Evolutionary conservation across 2,797 vertebrate species (phyloP).

Genomic region (Enteromius argenteus): DNA sequence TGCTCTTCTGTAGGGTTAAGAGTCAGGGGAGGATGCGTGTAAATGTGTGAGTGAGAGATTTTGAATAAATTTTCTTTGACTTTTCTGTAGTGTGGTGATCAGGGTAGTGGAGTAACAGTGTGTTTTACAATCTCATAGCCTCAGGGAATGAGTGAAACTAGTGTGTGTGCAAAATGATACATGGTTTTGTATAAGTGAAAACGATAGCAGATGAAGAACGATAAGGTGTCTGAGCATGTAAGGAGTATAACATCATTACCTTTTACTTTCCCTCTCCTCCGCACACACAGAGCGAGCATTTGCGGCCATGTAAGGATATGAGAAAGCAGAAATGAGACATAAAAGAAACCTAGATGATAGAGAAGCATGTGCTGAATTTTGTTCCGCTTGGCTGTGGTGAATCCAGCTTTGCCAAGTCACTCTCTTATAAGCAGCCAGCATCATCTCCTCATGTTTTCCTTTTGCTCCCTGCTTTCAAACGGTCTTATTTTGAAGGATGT

Average conservation of each 20-base stretch:
- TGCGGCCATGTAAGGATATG: slow-evolving; percentile 15
- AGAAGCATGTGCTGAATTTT: slow-evolving; percentile 18
- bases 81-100: neutral
- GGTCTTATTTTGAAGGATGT: slow-evolving; percentile 16
- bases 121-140: neutral
- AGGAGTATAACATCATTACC: neutral
- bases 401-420: slow-evolving; percentile 10
- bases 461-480: slow-evolving; percentile 20
- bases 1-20: neutral
- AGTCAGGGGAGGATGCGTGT: neutral
- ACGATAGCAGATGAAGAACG: neutral
- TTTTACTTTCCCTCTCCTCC: slow-evolving; percentile 3
- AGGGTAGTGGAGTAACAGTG: neutral
- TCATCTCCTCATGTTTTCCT: slow-evolving; percentile 26
- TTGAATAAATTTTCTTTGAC: neutral
- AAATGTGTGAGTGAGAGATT: neutral
- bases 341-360: neutral
- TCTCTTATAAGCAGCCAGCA: slow-evolving; percentile 36
- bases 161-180: neutral
- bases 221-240: slow-evolving; percentile 13
- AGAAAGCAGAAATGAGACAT: slow-evolving; percentile 16
- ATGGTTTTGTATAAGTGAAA: slow-evolving; percentile 5
- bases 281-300: neutral
- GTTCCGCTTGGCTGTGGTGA: slow-evolving; percentile 18
- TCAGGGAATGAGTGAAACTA: neutral